Percentiles rank a stretch among this genome's conserved stretches.
Conservation (phyloP, 2,113 vertebrate species). For the Gymnarchus niloticus region DNA sequence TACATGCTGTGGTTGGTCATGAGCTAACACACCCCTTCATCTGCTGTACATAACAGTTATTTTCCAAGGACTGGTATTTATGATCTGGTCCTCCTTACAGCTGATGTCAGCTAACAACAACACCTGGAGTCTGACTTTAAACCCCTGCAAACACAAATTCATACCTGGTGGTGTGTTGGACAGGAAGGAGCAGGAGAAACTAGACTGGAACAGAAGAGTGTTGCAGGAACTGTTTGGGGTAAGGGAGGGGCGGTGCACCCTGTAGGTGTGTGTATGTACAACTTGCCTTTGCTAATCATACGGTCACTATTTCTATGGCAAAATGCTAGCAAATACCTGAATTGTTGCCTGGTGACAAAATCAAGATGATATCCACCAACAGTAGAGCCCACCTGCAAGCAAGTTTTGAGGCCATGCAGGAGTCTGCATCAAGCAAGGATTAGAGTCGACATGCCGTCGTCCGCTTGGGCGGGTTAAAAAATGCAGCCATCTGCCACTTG, state of each 20-base stretch:
- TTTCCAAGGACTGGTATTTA: not conserved
- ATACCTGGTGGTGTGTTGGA: not conserved
- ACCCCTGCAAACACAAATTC: not conserved
- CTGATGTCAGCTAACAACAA: not conserved
- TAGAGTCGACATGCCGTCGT: not conserved
- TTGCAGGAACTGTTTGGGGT: too few relatives aligned
- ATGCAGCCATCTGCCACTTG: slow-evolving; percentile 8
- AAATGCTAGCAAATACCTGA: too few relatives aligned
- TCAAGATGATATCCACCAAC: not conserved
- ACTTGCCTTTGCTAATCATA: too few relatives aligned
- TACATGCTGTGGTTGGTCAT: not conserved
- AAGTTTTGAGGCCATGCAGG: too few relatives aligned
- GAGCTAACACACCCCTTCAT: not conserved
- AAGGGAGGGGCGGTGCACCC: too few relatives aligned
- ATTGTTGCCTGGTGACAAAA: not conserved
- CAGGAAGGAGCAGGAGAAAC: not conserved
- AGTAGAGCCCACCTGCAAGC: not conserved
- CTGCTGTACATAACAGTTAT: not conserved
- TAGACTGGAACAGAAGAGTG: not conserved
- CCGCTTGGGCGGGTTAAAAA: not conserved
- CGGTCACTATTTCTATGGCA: too few relatives aligned
- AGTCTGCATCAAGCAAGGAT: not conserved
- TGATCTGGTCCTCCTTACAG: not conserved
- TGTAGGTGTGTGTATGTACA: not conserved
- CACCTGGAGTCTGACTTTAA: not conserved